Percentiles rank a stretch among this genome's conserved stretches.
phyloP scores from a whole-genome alignment of 1,140 invertebrate genomes.

The Bradysia coprophila region DNA sequence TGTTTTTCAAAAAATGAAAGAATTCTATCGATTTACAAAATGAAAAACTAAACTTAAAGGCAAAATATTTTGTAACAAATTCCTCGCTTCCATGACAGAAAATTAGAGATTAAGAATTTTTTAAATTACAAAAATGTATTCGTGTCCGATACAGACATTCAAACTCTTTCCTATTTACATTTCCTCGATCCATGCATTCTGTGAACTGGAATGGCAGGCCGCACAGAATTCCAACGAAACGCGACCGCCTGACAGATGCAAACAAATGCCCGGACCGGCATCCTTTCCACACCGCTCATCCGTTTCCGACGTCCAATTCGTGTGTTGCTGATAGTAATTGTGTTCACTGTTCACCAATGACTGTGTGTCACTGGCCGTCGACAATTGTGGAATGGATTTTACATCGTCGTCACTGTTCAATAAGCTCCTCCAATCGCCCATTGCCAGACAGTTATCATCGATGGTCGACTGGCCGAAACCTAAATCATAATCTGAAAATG shows the following conservation, averaged over 20 bases:
- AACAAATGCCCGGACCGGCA: constrained; percentile 23
- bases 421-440: constrained; percentile 6
- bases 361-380: constrained; percentile 1
- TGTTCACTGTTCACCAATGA: constrained; percentile 7
- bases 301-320: too few species aligned
- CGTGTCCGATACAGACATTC: constrained; percentile 6
- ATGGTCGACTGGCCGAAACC: too few species aligned
- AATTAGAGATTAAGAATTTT: constrained; percentile 5
- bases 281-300: too few species aligned
- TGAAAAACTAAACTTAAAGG: constrained; percentile 3
- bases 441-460: too few species aligned
- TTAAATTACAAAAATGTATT: too few species aligned
- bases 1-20: constrained; percentile 9
- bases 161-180: constrained; percentile 8
- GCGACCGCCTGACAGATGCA: constrained; percentile 29
- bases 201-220: constrained; percentile 22
- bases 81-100: constrained; percentile 5
- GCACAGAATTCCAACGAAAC: constrained; percentile 33
- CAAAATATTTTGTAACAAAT: constrained; percentile 3
- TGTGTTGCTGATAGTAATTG: constrained; percentile 10
- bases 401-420: constrained; percentile 6
- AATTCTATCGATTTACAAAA: constrained; percentile 13
- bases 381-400: constrained; percentile 7
- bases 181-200: constrained; percentile 9
- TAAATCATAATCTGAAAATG: constrained; percentile 11